Evolutionary conservation across 2,113 vertebrate genomes (phyloP).

Genomic region (Pseudopipra pipra): DNA sequence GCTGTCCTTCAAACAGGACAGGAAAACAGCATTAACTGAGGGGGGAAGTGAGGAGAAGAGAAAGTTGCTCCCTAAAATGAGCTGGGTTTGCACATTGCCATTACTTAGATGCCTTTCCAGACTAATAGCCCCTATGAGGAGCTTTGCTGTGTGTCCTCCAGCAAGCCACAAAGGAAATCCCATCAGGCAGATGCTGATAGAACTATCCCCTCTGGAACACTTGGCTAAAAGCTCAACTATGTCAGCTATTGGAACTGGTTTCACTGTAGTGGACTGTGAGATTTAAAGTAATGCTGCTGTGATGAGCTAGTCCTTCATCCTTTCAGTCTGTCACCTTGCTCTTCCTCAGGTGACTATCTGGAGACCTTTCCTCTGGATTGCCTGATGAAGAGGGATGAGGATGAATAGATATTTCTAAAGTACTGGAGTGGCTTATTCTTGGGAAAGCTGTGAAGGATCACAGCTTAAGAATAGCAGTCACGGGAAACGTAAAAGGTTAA

Average conservation of each 20-base stretch:
- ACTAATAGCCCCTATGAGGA: accelerated
- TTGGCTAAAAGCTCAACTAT: background rate
- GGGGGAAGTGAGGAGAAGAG: background rate
- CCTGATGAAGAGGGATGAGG: background rate
- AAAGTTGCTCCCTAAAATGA: background rate
- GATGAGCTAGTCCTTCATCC: background rate
- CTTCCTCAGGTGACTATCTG: background rate
- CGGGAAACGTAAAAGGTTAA: background rate
- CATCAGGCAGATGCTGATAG: background rate
- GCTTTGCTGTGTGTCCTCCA: background rate
- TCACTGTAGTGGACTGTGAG: background rate
- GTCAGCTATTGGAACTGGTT: background rate
- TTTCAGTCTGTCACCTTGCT: background rate
- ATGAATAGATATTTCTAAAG: background rate
- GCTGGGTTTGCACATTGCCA: background rate
- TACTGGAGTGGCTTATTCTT: background rate
- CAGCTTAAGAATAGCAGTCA: background rate
- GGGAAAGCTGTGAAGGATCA: background rate
- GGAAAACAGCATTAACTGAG: background rate
- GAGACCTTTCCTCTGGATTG: background rate
- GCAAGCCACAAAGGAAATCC: background rate
- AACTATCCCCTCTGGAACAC: background rate
- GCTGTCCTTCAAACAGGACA: background rate
- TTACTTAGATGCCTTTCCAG: background rate
- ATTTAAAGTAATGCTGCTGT: background rate